phyloP scores from a whole-genome alignment of 2,113 vertebrate genomes.

The Syngnathus typhle region DNA sequence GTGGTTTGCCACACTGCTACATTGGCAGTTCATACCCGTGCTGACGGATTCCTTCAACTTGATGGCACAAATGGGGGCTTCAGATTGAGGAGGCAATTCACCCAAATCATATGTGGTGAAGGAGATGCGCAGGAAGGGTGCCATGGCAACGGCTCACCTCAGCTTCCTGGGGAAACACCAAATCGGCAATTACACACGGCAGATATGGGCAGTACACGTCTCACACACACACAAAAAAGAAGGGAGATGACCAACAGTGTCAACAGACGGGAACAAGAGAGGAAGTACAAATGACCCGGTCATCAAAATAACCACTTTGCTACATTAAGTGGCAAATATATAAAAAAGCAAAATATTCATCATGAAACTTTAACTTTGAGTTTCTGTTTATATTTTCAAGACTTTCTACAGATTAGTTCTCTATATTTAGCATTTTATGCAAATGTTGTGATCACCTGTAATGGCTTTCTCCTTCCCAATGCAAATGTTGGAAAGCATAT shows the following conservation, averaged over 20 bases:
- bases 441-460: no score
- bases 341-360: not conserved
- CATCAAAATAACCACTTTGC: slow-evolving; percentile 22
- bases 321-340: slow-evolving; percentile 3
- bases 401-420: no score
- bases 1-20: not conserved
- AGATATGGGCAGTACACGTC: slow-evolving; percentile 5
- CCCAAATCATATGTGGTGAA: slow-evolving; percentile 84
- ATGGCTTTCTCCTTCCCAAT: no score
- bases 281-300: slow-evolving; percentile 38
- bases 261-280: slow-evolving; percentile 14
- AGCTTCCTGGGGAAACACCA: slow-evolving; percentile 38
- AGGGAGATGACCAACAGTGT: slow-evolving; percentile 24
- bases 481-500: no score
- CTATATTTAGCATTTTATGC: no score
- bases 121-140: slow-evolving; percentile 89
- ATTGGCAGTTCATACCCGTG: slow-evolving; percentile 75
- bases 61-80: slow-evolving; percentile 85
- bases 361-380: no score
- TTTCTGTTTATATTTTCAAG: no score
- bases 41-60: slow-evolving; percentile 92
- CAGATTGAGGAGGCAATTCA: slow-evolving; percentile 55
- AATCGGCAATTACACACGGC: slow-evolving; percentile 4
- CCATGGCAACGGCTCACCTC: slow-evolving; percentile 72
- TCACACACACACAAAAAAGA: slow-evolving; percentile 4